Percentiles rank a stretch among this genome's conserved stretches.
These are phyloP conservation scores for Montipora sp. DNA, from an alignment of 64 coral and sea anemone genomes.

Conservation along the genomic window DNA sequence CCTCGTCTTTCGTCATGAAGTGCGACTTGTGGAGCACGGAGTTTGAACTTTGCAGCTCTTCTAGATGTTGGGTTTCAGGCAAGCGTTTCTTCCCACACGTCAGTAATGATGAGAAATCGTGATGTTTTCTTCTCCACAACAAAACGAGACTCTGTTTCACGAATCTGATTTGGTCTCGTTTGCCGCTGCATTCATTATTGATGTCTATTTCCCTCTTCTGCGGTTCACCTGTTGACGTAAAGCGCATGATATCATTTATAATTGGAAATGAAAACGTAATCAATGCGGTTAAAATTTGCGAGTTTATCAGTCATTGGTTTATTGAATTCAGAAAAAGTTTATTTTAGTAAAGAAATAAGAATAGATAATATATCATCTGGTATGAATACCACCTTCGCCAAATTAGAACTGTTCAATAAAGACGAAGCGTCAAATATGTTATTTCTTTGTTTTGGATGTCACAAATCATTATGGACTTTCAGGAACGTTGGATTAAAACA, in stretches of 20 bases:
- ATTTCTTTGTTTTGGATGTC: neutral
- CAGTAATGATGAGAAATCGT: neutral
- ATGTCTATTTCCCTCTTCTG: slow-evolving; percentile 9
- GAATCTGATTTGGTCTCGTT: slow-evolving; percentile 16
- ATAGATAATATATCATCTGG: neutral
- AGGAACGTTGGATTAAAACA: neutral
- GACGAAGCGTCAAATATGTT: neutral
- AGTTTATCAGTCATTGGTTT: slow-evolving; percentile 5
- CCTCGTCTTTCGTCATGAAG: neutral
- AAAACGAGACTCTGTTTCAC: neutral
- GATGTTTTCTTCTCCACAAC: neutral
- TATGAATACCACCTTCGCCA: neutral
- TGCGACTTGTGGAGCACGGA: neutral
- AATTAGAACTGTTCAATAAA: neutral
- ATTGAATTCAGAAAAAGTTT: neutral
- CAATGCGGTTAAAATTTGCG: neutral
- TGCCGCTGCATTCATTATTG: slow-evolving; percentile 17
- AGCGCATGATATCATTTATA: slow-evolving; percentile 14
- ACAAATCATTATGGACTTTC: neutral
- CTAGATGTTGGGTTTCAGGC: neutral
- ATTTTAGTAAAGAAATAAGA: neutral
- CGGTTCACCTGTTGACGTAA: slow-evolving; percentile 25
- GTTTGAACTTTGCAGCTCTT: neutral
- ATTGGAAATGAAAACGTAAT: neutral
- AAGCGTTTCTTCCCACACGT: neutral